Conservation (phyloP, 2,888 invertebrate genomes). For the Dorcus parallelipipedus region DNA sequence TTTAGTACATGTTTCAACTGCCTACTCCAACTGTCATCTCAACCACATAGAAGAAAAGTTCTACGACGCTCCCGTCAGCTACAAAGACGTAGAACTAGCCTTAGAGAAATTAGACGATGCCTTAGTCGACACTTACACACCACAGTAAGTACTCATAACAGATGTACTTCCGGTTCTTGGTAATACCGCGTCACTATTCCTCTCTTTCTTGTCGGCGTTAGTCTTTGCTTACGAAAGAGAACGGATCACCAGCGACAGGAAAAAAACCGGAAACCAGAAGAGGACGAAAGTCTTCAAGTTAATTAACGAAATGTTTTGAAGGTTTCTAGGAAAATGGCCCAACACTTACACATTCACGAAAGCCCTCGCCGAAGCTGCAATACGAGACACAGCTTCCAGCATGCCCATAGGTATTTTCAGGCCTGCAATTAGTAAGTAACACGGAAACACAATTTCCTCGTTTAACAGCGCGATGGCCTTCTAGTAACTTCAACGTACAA, state of each 20-base stretch:
- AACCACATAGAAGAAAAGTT: constrained; percentile 64
- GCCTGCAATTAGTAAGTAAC: constrained; percentile 68
- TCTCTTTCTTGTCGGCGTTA: too few species aligned
- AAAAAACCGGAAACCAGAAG: too few species aligned
- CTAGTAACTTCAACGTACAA: constrained; percentile 64
- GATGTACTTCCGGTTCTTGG: too few species aligned
- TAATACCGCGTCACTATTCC: too few species aligned
- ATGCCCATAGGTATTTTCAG: constrained; percentile 76
- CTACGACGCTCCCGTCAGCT: constrained; percentile 57
- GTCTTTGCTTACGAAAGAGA: too few species aligned
- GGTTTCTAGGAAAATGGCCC: constrained; percentile 65
- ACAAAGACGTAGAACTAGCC: constrained; percentile 46
- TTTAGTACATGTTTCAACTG: constrained; percentile 76
- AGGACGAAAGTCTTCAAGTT: too few species aligned
- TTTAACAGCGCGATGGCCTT: constrained; percentile 16
- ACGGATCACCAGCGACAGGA: too few species aligned
- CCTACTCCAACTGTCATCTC: constrained; percentile 71
- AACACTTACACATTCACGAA: constrained; percentile 88
- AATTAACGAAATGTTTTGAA: constrained; percentile 27
- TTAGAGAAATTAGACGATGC: constrained; percentile 45
- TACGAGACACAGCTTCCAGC: constrained; percentile 56
- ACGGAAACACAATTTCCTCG: too few species aligned
- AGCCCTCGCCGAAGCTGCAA: constrained; percentile 72
- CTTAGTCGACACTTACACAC: constrained; percentile 34
- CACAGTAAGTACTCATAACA: constrained; percentile 49